Conservation (phyloP, 2,113 vertebrate genomes). For the Lepisosteus osseus region DNA sequence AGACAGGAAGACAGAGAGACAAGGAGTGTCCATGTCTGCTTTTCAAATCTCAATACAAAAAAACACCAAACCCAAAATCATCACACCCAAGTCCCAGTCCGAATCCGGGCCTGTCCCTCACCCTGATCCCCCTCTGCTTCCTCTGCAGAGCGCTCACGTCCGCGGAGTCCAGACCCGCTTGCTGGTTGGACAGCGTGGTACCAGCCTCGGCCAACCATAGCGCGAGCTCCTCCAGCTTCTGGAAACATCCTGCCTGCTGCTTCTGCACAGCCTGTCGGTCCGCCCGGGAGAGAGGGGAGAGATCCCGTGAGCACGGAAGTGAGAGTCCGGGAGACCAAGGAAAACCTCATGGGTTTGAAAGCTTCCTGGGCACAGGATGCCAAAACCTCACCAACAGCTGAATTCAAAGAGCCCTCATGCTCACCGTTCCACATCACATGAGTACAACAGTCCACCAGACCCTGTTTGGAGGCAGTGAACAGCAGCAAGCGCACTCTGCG, state of each 20-base stretch:
- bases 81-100: neutral
- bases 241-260: conserved; percentile 80
- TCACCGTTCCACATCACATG: no score
- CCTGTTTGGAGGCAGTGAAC: no score
- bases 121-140: conserved; percentile 81
- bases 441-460: no score
- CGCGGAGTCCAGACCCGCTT: conserved; percentile 45
- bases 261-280: conserved; percentile 79
- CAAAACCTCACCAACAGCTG: no score
- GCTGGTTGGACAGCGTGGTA: conserved; percentile 64
- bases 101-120: conserved; percentile 31
- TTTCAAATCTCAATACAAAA: neutral
- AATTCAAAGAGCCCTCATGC: no score
- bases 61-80: neutral
- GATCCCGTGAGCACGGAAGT: neutral
- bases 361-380: no score
- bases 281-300: neutral
- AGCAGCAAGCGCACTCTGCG: no score
- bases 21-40: neutral
- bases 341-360: conserved; percentile 11
- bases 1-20: neutral
- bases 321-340: neutral
- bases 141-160: conserved; percentile 73
- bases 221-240: conserved; percentile 78
- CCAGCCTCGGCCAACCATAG: conserved; percentile 79